Conservation (phyloP, 2,113 vertebrate genomes). For the Phrynosoma blainvillii region DNA sequence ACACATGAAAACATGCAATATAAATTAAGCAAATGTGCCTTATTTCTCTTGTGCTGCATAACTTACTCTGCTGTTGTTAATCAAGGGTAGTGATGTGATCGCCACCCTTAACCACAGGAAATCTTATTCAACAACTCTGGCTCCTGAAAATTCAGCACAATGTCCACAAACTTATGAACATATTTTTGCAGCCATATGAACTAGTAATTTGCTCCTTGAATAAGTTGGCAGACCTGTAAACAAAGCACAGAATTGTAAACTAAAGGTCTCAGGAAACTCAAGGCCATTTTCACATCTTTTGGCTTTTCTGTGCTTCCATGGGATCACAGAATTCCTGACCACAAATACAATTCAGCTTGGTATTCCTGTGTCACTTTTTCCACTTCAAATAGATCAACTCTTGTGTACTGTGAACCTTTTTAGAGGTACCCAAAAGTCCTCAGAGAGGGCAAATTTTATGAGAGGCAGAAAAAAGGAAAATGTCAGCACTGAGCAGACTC, state of each 20-base stretch:
- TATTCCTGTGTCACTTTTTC: neutral
- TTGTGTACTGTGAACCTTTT: no score
- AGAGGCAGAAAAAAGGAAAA: no score
- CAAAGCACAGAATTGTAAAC: neutral
- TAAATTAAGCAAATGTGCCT: neutral
- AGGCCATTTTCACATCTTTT: neutral
- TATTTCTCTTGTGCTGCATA: conserved; percentile 9
- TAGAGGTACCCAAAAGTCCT: no score
- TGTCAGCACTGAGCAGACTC: no score
- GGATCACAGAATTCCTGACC: neutral
- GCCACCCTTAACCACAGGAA: conserved; percentile 37
- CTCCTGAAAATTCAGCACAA: conserved; percentile 17
- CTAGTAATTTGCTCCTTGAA: neutral
- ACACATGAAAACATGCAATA: neutral
- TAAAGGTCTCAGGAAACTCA: neutral
- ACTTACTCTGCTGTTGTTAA: conserved; percentile 22
- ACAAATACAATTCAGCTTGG: neutral
- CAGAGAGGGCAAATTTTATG: no score
- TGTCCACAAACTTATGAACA: neutral
- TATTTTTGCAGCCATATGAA: neutral
- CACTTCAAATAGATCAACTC: no score
- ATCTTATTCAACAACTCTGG: conserved; percentile 29
- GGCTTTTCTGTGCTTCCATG: neutral
- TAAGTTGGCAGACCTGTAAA: no score
- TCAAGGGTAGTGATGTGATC: neutral